phyloP scores from a whole-genome alignment of 2,797 vertebrate species.

The Trachurus trachurus region DNA sequence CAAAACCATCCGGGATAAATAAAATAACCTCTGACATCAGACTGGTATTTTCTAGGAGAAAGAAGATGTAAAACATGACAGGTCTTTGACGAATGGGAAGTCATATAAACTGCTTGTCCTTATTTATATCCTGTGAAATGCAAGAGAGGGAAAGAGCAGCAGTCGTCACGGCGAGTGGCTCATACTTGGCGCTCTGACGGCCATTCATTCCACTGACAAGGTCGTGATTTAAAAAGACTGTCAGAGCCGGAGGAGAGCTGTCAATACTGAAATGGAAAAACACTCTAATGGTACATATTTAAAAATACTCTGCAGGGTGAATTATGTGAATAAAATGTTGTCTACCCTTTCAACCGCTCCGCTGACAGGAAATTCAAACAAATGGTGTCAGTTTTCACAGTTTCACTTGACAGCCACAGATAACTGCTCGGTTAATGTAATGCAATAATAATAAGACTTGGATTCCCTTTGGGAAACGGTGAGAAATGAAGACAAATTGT shows the following conservation, averaged over 20 bases:
- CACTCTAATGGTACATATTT: conserved; percentile 25
- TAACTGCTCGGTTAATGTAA: conserved; percentile 17
- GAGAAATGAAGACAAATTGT: no score
- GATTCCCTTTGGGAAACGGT: neutral
- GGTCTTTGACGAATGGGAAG: neutral
- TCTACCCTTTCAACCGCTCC: neutral
- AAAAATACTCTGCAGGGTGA: conserved; percentile 13
- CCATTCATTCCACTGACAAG: conserved; percentile 9
- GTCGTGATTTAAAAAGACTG: conserved; percentile 10
- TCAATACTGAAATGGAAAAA: conserved; percentile 39
- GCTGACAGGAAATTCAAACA: neutral
- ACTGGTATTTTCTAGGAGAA: neutral
- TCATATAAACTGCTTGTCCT: neutral
- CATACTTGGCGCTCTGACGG: neutral
- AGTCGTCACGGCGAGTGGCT: neutral
- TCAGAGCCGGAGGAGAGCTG: conserved; percentile 16
- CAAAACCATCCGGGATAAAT: neutral
- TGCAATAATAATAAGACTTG: conserved; percentile 9
- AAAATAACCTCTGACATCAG: neutral
- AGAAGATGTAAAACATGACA: conserved; percentile 1
- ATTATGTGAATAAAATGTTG: neutral
- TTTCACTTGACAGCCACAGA: conserved; percentile 9
- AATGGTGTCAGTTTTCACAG: conserved; percentile 12
- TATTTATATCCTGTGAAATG: neutral
- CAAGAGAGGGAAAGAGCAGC: neutral